Percentiles rank a stretch among this genome's conserved stretches.
Evolutionary conservation across 2,797 vertebrate genomes (phyloP).

Genomic region (Botia almorhae): DNA sequence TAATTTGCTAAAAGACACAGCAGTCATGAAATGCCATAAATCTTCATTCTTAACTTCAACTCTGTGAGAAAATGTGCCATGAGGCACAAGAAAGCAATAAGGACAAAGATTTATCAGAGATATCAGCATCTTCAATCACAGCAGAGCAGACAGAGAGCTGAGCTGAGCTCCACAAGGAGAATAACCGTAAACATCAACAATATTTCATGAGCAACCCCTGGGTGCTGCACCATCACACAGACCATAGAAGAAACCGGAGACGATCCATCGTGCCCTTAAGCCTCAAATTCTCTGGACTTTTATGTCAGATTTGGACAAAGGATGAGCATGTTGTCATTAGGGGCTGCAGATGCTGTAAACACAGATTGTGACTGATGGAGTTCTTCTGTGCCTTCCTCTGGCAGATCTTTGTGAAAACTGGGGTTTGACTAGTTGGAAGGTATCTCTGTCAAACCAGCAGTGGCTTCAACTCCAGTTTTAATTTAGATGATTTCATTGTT

Average conservation of each 20-base stretch:
- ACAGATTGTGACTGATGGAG: not conserved
- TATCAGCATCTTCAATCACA: conserved; percentile 49
- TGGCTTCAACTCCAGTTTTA: no score
- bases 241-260: not conserved
- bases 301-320: conserved; percentile 20
- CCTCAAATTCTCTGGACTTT: conserved; percentile 5
- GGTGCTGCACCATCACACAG: not conserved
- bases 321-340: not conserved
- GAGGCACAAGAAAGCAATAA: conserved; percentile 49
- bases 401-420: not conserved
- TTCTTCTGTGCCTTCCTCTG: not conserved
- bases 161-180: conserved; percentile 7
- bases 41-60: conserved; percentile 56
- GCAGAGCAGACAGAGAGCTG: conserved; percentile 22
- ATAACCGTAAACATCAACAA: conserved; percentile 24
- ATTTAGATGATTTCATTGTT: no score
- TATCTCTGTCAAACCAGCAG: no score
- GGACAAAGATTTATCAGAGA: conserved; percentile 43
- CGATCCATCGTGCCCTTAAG: not conserved
- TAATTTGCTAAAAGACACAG: conserved; percentile 50
- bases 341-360: not conserved
- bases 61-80: conserved; percentile 44
- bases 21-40: conserved; percentile 56
- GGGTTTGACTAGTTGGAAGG: no score
- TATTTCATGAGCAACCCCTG: conserved; percentile 31